Conservation (phyloP, 1,140 invertebrate genomes). For the Papilio helenus region DNA sequence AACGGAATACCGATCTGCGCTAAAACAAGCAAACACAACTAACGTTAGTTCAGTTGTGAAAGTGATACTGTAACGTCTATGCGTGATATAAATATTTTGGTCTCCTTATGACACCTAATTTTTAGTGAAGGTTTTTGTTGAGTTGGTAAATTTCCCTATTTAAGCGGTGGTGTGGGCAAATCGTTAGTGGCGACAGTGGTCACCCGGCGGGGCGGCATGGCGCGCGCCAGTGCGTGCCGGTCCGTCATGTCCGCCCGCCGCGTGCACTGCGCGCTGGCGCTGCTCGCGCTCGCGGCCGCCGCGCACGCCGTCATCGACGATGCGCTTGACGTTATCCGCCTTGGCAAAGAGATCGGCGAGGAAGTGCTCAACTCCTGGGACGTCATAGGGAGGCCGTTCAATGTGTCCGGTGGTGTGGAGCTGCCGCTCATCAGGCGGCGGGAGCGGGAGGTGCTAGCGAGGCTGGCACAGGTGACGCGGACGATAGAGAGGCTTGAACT, state of each 20-base stretch:
- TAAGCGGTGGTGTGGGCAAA: not conserved
- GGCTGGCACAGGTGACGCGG: constrained; percentile 76
- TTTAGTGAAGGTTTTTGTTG: not conserved
- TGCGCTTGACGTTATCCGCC: constrained; percentile 84
- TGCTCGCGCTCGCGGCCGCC: constrained; percentile 50
- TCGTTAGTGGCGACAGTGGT: constrained; percentile 42
- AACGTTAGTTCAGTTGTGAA: constrained; percentile 18
- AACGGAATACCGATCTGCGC: constrained; percentile 11
- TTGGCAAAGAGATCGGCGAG: constrained; percentile 84
- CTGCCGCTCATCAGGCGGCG: constrained; percentile 83
- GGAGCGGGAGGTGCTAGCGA: constrained; percentile 82
- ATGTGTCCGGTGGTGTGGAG: constrained; percentile 82
- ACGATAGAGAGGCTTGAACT: constrained; percentile 73
- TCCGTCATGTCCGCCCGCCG: constrained; percentile 65
- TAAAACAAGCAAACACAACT: not conserved
- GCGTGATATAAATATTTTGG: not conserved
- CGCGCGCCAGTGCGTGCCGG: constrained; percentile 62
- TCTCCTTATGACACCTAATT: not conserved
- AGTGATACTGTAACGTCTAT: constrained; percentile 1
- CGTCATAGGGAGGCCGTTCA: constrained; percentile 82
- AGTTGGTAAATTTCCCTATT: not conserved
- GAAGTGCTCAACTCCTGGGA: constrained; percentile 86
- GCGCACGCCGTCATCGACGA: constrained; percentile 81
- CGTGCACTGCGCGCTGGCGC: constrained; percentile 56
- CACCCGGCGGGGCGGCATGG: constrained; percentile 54